Conservation (phyloP, 2,797 vertebrate genomes). For the Esox masquinongy region DNA sequence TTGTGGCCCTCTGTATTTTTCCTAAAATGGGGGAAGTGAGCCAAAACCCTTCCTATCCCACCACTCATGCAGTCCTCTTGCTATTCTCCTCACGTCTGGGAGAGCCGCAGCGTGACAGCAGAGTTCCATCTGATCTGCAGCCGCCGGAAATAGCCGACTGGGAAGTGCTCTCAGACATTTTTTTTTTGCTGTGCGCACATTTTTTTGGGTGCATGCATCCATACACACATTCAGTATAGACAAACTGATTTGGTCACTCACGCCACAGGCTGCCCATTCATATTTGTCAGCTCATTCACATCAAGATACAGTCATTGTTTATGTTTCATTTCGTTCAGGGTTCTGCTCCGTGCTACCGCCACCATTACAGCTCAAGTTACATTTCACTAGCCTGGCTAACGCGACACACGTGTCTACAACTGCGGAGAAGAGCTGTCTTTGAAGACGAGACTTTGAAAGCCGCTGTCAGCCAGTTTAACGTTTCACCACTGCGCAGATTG, state of each 20-base stretch:
- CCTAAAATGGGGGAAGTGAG: neutral
- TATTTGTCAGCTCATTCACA: neutral
- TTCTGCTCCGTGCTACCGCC: too few relatives aligned
- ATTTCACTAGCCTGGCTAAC: too few relatives aligned
- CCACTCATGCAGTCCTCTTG: neutral
- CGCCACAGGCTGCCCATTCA: neutral
- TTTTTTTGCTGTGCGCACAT: neutral
- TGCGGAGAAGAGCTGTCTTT: too few relatives aligned
- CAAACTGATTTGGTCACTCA: neutral
- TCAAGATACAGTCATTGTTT: neutral
- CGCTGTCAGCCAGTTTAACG: neutral
- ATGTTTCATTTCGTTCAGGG: neutral
- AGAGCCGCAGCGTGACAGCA: neutral
- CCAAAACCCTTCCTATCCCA: neutral
- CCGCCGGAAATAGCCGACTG: slow-evolving; percentile 1
- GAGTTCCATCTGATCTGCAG: slow-evolving; percentile 2
- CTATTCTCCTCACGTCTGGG: neutral
- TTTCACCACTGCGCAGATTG: neutral
- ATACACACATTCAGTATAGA: neutral
- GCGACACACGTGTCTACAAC: too few relatives aligned
- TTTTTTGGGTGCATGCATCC: neutral
- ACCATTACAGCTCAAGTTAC: neutral
- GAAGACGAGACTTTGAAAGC: too few relatives aligned
- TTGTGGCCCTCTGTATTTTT: neutral
- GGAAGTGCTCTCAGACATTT: neutral